phyloP scores from a whole-genome alignment of 2,797 vertebrate species.

The Geotrypetes seraphini region DNA sequence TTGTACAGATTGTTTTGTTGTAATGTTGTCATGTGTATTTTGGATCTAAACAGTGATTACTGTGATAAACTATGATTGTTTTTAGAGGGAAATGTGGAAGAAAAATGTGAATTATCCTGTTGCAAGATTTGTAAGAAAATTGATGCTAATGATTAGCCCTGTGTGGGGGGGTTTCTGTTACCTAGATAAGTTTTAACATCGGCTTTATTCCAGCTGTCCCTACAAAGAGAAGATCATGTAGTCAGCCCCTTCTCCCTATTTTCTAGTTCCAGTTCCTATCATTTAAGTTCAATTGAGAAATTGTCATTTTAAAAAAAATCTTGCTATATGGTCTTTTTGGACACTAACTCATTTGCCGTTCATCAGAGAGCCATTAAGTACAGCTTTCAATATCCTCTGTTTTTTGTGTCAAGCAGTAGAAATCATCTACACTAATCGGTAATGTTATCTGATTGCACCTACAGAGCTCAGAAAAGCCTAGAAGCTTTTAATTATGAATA shows the following conservation, averaged over 20 bases:
- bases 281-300: no score
- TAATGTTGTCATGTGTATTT: slow-evolving; percentile 28
- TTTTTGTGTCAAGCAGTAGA: no score
- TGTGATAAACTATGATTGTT: slow-evolving; percentile 35
- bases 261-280: no score
- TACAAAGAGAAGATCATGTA: not conserved
- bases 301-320: no score
- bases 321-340: no score
- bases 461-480: no score
- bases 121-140: slow-evolving; percentile 23
- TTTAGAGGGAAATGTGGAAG: slow-evolving; percentile 35
- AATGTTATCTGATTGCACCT: no score
- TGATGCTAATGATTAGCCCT: slow-evolving; percentile 21
- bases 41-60: slow-evolving; percentile 14
- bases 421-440: no score
- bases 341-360: no score
- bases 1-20: slow-evolving; percentile 16
- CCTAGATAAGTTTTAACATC: not conserved
- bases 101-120: slow-evolving; percentile 33
- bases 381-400: no score
- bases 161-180: slow-evolving; percentile 1
- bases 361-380: no score
- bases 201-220: not conserved
- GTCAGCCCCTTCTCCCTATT: not conserved
- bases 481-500: no score